A percentile compares a stretch with the other conserved stretches of the same genome.
phyloP scores from a whole-genome alignment of 2,113 vertebrate species.

The Helogale parvula region DNA sequence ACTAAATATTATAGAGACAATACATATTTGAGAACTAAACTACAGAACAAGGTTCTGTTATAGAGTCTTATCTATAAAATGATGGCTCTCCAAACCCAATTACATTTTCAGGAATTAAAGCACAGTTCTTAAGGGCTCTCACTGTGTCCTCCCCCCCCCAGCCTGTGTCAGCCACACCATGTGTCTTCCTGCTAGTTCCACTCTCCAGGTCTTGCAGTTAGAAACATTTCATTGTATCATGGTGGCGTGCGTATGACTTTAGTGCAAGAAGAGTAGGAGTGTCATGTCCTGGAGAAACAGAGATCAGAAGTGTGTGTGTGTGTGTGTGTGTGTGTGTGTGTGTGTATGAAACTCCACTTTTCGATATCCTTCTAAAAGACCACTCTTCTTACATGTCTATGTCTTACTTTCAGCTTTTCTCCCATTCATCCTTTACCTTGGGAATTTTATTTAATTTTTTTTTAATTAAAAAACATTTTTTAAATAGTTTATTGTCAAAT shows the following conservation, averaged over 20 bases:
- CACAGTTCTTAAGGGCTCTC: background rate
- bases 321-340: background rate
- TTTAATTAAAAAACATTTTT: too few relatives aligned
- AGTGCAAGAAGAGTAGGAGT: background rate
- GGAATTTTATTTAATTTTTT: background rate
- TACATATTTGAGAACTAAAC: background rate
- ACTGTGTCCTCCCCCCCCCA: too few relatives aligned
- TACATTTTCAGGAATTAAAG: background rate
- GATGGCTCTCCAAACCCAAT: background rate
- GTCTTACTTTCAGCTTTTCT: background rate
- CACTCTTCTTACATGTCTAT: background rate
- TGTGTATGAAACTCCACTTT: background rate
- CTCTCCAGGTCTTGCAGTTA: background rate
- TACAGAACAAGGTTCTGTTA: background rate
- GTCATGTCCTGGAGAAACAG: background rate
- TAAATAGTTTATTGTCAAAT: too few relatives aligned
- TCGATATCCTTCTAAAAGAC: background rate
- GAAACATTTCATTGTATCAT: background rate
- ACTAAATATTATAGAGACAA: background rate
- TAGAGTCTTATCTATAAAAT: conserved; percentile 30
- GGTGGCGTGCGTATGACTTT: background rate
- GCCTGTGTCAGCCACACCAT: background rate
- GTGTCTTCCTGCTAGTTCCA: background rate
- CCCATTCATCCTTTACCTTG: background rate
- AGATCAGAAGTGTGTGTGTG: background rate